Conservation (phyloP, 2,797 vertebrate genomes). For the Poecilia velifera region DNA sequence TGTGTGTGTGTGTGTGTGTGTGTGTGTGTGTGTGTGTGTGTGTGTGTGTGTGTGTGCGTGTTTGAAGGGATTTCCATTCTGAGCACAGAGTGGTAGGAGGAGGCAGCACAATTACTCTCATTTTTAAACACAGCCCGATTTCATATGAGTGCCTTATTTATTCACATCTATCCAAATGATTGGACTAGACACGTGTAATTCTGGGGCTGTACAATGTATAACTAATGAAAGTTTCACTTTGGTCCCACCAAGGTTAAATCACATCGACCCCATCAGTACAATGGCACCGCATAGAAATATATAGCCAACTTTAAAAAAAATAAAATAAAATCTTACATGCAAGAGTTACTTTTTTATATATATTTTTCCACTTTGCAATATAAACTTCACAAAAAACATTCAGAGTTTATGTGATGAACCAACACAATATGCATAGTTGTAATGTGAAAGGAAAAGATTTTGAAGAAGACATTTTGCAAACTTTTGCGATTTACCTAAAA, state of each 20-base stretch:
- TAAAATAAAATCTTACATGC: too few species aligned
- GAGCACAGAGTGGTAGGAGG: conserved; percentile 22
- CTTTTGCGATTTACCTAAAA: neutral
- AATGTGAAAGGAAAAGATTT: neutral
- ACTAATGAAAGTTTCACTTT: neutral
- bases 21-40: conserved; percentile 53
- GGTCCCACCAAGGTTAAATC: neutral
- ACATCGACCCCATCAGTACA: neutral
- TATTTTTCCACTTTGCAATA: neutral
- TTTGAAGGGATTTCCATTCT: conserved; percentile 47
- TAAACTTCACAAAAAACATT: neutral
- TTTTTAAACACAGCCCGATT: neutral
- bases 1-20: too few species aligned
- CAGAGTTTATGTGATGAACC: neutral
- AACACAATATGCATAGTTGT: neutral
- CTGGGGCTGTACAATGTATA: neutral
- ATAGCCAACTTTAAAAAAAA: too few species aligned
- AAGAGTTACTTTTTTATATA: too few species aligned
- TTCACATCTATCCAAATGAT: neutral
- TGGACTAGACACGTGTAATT: neutral
- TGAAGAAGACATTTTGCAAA: neutral
- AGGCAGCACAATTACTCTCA: neutral
- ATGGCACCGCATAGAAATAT: neutral
- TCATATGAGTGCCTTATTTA: neutral
- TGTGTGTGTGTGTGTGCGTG: conserved; percentile 37